A percentile compares a stretch with the other conserved stretches of the same genome.
These are phyloP conservation scores for Hemichromis elongatus DNA, from an alignment of 2,113 vertebrate genomes.

Conservation along the genomic window DNA sequence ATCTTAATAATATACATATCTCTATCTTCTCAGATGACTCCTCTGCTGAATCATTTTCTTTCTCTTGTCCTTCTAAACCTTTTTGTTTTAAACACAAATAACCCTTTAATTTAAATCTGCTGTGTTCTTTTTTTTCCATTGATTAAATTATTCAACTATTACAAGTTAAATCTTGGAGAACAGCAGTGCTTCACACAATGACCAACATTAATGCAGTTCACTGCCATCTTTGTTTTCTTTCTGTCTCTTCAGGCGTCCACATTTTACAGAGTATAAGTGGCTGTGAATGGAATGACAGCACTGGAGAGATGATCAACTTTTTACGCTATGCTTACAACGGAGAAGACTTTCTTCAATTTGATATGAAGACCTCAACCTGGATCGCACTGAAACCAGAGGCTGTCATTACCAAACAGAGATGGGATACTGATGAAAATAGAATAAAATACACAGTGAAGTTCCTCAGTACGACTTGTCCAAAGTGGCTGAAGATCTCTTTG, in stretches of 20 bases:
- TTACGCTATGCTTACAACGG: background rate
- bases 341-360: background rate
- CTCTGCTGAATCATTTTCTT: no score
- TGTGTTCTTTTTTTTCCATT: fast-evolving
- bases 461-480: no score
- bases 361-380: background rate
- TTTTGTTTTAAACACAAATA: no score
- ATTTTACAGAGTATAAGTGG: background rate
- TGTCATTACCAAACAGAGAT: background rate
- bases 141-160: no score
- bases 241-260: background rate
- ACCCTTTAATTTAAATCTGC: no score
- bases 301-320: background rate
- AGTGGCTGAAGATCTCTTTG: no score
- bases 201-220: no score
- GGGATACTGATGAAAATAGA: no score
- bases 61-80: no score
- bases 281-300: background rate
- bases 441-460: no score
- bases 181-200: fast-evolving
- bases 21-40: no score
- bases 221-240: background rate
- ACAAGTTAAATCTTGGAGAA: fast-evolving
- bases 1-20: no score
- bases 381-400: background rate